A percentile compares a stretch with the other conserved stretches of the same genome.
These are phyloP conservation scores for Anadara kagoshimensis DNA, from an alignment of 1,140 invertebrate genomes.

Conservation along the genomic window DNA sequence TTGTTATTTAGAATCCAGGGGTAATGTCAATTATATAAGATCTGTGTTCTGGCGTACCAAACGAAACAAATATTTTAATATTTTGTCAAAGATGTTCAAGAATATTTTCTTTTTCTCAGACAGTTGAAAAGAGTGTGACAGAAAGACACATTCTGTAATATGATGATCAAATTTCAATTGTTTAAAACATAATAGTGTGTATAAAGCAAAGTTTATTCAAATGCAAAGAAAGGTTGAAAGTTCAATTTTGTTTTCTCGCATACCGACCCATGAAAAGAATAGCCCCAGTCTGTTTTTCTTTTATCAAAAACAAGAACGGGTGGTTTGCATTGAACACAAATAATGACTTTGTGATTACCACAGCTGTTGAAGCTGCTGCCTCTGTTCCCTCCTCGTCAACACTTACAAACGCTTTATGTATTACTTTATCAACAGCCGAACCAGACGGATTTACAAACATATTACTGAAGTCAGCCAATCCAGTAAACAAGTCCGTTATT, in stretches of 20 bases:
- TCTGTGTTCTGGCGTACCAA: no score
- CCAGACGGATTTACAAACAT: constrained; percentile 39
- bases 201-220: no score
- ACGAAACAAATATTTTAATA: no score
- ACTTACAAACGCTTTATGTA: constrained; percentile 73
- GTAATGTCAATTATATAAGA: no score
- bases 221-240: no score
- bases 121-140: no score
- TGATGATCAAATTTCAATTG: no score
- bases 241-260: background rate
- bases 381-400: constrained; percentile 74
- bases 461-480: constrained; percentile 78
- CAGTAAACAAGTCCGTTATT: constrained; percentile 78
- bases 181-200: no score
- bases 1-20: no score
- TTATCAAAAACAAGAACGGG: constrained; percentile 86
- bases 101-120: no score
- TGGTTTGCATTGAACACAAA: constrained; percentile 79
- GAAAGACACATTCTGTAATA: no score
- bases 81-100: no score
- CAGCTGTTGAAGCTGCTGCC: constrained; percentile 71
- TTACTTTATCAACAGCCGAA: constrained; percentile 44
- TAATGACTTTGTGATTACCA: constrained; percentile 20
- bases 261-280: constrained; percentile 68
- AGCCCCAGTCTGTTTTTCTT: constrained; percentile 73